A percentile compares a stretch with the other conserved stretches of the same genome.
phyloP scores from a whole-genome alignment of 2,113 vertebrate genomes.

The Engraulis encrasicolus region DNA sequence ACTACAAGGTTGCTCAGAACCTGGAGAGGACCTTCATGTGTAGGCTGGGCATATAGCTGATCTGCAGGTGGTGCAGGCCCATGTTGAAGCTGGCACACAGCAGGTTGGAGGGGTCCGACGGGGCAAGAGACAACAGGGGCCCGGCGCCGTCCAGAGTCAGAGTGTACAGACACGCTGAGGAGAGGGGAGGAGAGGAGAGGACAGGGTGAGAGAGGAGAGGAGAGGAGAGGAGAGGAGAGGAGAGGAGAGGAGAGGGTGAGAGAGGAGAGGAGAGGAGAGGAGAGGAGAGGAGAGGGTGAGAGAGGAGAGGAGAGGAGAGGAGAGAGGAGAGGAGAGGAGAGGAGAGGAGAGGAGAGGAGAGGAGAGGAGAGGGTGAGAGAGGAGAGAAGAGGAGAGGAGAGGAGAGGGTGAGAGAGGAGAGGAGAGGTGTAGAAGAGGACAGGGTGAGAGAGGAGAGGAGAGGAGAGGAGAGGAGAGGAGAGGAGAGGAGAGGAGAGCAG shows the following conservation, averaged over 20 bases:
- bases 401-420: no score
- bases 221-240: not conserved
- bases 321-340: not conserved
- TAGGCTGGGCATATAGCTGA: constrained; percentile 52
- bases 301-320: not conserved
- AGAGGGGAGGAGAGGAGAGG: constrained; percentile 19
- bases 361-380: not conserved
- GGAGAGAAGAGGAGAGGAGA: no score
- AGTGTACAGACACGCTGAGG: constrained; percentile 83
- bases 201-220: not conserved
- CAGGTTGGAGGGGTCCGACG: constrained; percentile 73
- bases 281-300: no score
- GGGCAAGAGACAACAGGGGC: constrained; percentile 81
- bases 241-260: not conserved
- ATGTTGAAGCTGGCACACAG: constrained; percentile 87
- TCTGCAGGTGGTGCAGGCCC: constrained; percentile 82
- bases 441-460: not conserved
- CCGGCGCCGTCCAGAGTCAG: constrained; percentile 83
- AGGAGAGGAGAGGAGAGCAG: no score
- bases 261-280: not conserved
- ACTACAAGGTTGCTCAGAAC: no score
- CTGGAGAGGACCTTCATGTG: constrained; percentile 47
- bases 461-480: no score
- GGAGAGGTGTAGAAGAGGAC: no score
- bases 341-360: not conserved